These are phyloP conservation scores for Neoscelio sp. DNA, from an alignment of 2,888 invertebrate species.

Conservation along the genomic window DNA sequence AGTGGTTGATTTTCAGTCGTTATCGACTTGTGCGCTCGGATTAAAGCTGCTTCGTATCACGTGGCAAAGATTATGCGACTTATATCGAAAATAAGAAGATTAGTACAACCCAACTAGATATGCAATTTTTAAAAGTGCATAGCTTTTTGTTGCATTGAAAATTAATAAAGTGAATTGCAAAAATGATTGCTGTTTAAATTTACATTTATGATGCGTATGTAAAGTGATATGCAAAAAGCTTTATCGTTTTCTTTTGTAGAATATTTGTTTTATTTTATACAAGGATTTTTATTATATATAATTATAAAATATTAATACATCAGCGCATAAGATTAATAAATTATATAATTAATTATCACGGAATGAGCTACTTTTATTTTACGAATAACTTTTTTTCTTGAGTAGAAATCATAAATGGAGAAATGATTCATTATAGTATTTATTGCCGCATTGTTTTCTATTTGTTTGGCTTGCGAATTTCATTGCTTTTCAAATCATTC, in stretches of 20 bases:
- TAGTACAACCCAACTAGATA: slow-evolving; percentile 9
- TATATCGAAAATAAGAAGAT: slow-evolving; percentile 30
- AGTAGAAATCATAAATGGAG: slow-evolving; percentile 3
- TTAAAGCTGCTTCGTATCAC: slow-evolving; percentile 5
- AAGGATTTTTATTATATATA: no score
- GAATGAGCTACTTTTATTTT: slow-evolving; percentile 9
- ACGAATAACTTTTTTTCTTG: neutral
- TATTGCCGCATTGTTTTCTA: slow-evolving; percentile 22
- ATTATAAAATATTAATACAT: no score
- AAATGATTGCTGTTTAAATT: no score
- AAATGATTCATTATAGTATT: neutral
- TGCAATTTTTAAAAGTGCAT: slow-evolving; percentile 5
- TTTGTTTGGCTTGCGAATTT: slow-evolving; percentile 22
- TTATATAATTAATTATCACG: no score
- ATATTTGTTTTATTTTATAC: no score
- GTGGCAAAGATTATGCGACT: slow-evolving; percentile 16
- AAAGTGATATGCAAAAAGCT: no score
- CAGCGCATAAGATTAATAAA: no score
- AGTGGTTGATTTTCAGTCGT: neutral
- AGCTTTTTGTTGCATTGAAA: neutral
- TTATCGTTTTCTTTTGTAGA: no score
- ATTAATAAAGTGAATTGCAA: no score
- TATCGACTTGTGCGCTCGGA: slow-evolving; percentile 19
- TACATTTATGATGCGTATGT: no score
- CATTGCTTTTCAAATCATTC: slow-evolving; percentile 15